Conservation (phyloP, 2,797 vertebrate species). For the Mormyrus hasselquistii region DNA sequence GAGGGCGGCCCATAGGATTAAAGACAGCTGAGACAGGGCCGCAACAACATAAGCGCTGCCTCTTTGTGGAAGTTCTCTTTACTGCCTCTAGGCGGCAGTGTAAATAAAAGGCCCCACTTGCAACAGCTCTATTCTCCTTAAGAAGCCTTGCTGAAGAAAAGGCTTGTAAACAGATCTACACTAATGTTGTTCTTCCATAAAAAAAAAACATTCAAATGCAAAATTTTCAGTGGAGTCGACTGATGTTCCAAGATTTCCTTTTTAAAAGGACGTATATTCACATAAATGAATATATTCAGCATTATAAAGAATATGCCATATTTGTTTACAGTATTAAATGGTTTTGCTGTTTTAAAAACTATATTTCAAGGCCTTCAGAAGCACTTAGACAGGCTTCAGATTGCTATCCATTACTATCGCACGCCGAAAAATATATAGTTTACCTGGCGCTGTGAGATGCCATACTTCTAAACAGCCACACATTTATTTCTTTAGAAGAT, state of each 20-base stretch:
- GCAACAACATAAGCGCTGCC: not conserved
- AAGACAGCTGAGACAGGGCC: not conserved
- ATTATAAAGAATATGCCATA: not conserved
- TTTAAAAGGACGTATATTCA: not conserved
- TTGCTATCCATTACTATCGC: not conserved
- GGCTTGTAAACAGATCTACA: not conserved
- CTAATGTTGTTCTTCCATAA: not conserved
- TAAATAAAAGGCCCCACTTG: not conserved
- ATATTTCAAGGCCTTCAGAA: not conserved
- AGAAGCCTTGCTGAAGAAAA: not conserved
- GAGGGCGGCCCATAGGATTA: not conserved
- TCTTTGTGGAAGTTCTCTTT: not conserved
- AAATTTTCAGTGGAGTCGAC: not conserved
- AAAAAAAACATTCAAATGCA: not conserved
- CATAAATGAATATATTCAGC: not conserved
- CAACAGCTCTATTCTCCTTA: not conserved
- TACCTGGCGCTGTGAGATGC: not conserved
- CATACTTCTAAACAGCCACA: not conserved
- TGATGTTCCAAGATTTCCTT: not conserved
- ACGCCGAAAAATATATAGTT: not conserved
- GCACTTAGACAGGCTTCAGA: not conserved
- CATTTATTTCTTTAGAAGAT: not conserved
- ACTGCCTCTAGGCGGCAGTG: not conserved
- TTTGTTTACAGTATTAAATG: not conserved
- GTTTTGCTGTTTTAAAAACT: not conserved